Base-by-base conservation (phyloP, 2,113 vertebrate genomes). In the Thamnophis sirtalis region DNA sequence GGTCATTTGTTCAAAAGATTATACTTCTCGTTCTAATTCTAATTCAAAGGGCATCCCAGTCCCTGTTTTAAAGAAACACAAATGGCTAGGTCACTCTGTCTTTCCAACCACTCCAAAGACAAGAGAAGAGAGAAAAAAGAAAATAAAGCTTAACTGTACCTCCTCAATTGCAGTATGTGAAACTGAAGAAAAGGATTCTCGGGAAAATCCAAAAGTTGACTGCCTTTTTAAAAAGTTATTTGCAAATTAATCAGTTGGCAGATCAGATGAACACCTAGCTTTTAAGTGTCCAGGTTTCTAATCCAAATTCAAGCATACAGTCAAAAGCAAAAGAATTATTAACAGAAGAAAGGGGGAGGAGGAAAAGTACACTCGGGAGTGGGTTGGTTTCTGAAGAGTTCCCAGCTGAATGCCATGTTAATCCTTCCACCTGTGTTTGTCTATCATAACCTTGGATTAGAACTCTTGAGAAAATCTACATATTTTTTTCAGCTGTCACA, bases 391-490 rank as follows among this genome's bases (percentile, higher is more conserved):
- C 0, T 60, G 54, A 85, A 88, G 48, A 51, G n/a, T 22, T 51
- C 28, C 86, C 53, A 33, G 43, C n/a, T 63, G 86, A 87, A 90
- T 21, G 85, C 89, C 86, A 90, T 53, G 56, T 91, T 88, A 53
- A 53, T 50, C 50, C 5, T 53, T 63, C 90, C 86, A 94, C 60
- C 86, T 94, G 92, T 84, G 85, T 43, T 56, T 24, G 43, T 91
- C 90, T 24, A 2, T 96, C 94, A 87, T 53, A n/a, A 5, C 0
- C 63, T 91, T 9, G 0, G 60, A n/a, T 13, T 38, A 51, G 24
- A 91, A 84, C 73, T 88, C 95, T 90, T 96, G 94, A 90, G 95
- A 96, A 97, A 95, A 95, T 89, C 55, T 63, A 7, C 0, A 0
- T 92, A 89, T 80, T 94, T 93, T 89, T 94, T 93, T 87, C 95